A percentile compares a stretch with the other conserved stretches of the same genome.
Evolutionary conservation across 2,797 vertebrate species (phyloP).

Genomic region (Myotis pilosus): DNA sequence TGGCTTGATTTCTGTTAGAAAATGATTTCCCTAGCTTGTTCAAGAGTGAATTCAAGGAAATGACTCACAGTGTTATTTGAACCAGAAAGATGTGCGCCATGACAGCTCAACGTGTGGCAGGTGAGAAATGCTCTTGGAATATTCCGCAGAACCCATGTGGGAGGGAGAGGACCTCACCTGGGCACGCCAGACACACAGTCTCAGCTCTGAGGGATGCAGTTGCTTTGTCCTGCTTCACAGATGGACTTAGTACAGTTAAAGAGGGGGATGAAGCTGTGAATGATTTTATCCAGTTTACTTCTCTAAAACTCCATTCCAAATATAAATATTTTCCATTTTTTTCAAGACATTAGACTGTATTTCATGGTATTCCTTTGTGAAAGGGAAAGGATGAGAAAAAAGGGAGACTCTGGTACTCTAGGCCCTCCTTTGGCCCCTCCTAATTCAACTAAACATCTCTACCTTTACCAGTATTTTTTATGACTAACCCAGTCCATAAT

Average conservation of each 20-base stretch:
- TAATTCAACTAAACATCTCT: fast-evolving
- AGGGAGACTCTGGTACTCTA: background rate
- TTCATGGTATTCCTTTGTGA: background rate
- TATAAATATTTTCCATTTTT: background rate
- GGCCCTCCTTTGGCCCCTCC: fast-evolving
- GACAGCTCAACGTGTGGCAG: background rate
- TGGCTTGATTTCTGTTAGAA: background rate
- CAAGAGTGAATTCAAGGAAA: background rate
- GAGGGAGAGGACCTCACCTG: background rate
- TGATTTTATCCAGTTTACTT: background rate
- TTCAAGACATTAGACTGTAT: background rate
- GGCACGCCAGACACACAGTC: background rate
- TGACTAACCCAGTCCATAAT: background rate
- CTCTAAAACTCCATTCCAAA: background rate
- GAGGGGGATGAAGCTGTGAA: background rate
- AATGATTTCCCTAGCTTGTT: background rate
- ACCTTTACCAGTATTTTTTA: background rate
- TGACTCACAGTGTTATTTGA: background rate
- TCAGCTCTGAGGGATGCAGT: fast-evolving
- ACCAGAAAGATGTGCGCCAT: background rate
- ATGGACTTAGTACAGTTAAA: background rate
- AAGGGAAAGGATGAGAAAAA: background rate
- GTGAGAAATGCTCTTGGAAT: background rate
- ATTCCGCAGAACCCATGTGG: background rate
- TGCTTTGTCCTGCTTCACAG: background rate